Evolutionary conservation across 2,888 invertebrate genomes (phyloP), one percentile per base, ranked within the genome.

Genomic region (Habrosyne pyritoides): DNA sequence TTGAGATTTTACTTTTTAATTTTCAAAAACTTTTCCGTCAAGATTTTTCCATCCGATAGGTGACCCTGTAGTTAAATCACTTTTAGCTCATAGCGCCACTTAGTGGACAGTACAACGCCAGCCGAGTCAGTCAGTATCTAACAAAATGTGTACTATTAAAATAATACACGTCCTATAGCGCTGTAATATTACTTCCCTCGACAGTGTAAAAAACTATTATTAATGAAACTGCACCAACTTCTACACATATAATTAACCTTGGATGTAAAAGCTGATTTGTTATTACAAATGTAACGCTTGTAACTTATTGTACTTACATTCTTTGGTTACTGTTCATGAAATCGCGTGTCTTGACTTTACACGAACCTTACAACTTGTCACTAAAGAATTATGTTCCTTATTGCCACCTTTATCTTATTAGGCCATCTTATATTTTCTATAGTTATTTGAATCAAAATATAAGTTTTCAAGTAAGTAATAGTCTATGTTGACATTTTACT

Each of bases 151-250:
- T n/a, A n/a, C n/a, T n/a, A n/a, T n/a, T n/a, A n/a, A n/a, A n/a
- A n/a, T n/a, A n/a, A n/a, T n/a, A n/a, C n/a, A n/a, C 1, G 26
- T 59, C 58, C 57, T 53, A 65, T 59, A 64, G 56, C 63, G 5
- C 8, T 18, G 42, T 42, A 18, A 42, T 14, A 42, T 18, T 42
- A 42, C 42, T 42, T 42, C 18, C 42, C 42, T 42, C 18, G 42
- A 18, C n/a, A 18, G 12, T 8, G 2, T 18, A 42, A 42, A 36
- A 36, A 36, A 36, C 42, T 42, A 18, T 18, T 42, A 42, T 42
- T 42, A 42, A 24, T 24, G 24, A 24, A 24, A 42, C 42, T 18
- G 42, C 42, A 18, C 2, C 42, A 42, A 42, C 7, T 8, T 24
- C 8, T 12, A 8, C 8, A 18, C 14, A 18, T 42, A 6, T 42